Conservation (phyloP, 2,797 vertebrate species). For the Pseudochirops corinnae region DNA sequence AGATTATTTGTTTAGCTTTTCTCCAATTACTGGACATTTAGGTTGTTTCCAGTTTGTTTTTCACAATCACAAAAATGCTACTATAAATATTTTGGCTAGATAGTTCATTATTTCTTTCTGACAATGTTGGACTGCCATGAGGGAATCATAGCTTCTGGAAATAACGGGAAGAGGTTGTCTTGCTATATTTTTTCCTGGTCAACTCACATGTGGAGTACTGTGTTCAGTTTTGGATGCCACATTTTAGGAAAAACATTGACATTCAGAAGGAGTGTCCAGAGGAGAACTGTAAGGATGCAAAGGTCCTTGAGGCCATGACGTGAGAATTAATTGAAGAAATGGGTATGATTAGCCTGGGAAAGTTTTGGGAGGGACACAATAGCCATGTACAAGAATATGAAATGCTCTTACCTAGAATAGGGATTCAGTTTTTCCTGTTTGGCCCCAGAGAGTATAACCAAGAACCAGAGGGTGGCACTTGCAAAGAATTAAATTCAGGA, state of each 20-base stretch:
- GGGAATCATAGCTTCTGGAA: neutral
- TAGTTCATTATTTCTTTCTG: neutral
- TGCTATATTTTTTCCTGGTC: neutral
- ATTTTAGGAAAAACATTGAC: neutral
- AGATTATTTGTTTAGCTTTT: neutral
- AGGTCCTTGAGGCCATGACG: neutral
- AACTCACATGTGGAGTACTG: neutral
- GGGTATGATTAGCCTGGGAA: neutral
- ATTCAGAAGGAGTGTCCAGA: neutral
- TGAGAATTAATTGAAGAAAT: neutral
- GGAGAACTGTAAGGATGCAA: neutral
- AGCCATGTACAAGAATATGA: neutral
- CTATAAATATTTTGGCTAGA: neutral
- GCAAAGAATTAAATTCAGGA: neutral
- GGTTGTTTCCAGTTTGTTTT: neutral
- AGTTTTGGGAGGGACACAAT: neutral
- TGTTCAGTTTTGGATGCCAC: neutral
- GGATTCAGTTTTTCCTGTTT: neutral
- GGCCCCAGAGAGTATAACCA: neutral
- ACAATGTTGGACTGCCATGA: neutral
- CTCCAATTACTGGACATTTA: neutral
- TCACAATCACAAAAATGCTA: neutral
- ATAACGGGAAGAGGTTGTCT: neutral
- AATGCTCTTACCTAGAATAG: neutral
- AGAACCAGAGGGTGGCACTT: neutral